Evolutionary conservation across 2,797 vertebrate species (phyloP).

Genomic region (Pampus argenteus): DNA sequence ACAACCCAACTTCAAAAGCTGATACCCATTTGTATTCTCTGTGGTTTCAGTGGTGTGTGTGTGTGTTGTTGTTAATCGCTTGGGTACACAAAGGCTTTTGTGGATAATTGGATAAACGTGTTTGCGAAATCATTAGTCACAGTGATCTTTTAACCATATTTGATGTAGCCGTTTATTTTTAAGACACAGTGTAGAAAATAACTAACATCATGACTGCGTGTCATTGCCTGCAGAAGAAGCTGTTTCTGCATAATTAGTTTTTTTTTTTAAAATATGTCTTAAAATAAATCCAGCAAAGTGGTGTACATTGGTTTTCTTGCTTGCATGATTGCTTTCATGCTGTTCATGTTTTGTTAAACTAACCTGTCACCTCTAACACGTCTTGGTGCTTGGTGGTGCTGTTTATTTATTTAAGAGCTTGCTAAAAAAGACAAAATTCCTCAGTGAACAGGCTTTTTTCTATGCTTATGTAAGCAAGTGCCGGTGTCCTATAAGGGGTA

Average conservation of each 20-base stretch:
- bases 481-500: constrained; percentile 1
- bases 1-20: constrained; percentile 6
- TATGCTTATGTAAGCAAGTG: constrained; percentile 19
- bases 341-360: constrained; percentile 55
- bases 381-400: constrained; percentile 22
- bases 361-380: constrained; percentile 25
- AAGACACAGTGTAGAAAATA: background rate
- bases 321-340: constrained; percentile 25
- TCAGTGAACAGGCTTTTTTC: constrained; percentile 21
- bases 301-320: constrained; percentile 10
- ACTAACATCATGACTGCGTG: background rate
- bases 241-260: background rate
- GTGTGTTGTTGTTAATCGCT: constrained; percentile 29
- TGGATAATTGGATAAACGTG: constrained; percentile 12
- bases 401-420: constrained; percentile 68
- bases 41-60: constrained; percentile 3
- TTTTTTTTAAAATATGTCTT: background rate
- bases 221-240: constrained; percentile 16
- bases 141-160: constrained; percentile 37
- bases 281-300: constrained; percentile 15
- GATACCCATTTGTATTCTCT: constrained; percentile 15
- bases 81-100: constrained; percentile 14
- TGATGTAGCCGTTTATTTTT: constrained; percentile 1
- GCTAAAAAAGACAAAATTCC: constrained; percentile 56
- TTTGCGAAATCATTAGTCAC: background rate